Evolutionary conservation across 2,888 invertebrate species (phyloP).

Genomic region (Ceraclea dissimilis): DNA sequence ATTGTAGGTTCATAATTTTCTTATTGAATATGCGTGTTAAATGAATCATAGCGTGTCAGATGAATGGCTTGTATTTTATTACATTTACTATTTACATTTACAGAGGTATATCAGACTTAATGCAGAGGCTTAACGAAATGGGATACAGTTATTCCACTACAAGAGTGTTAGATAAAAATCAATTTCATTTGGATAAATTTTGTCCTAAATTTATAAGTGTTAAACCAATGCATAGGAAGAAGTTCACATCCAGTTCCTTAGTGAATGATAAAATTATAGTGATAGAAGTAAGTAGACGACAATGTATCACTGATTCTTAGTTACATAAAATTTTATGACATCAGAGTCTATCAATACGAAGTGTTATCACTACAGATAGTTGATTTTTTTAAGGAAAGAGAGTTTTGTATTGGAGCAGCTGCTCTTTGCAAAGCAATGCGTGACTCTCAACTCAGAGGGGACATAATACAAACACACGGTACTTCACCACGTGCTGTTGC

Average conservation of each 20-base stretch:
- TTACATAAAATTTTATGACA: too few species aligned
- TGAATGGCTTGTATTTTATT: background rate
- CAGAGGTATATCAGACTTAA: conserved; percentile 43
- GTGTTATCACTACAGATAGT: too few species aligned
- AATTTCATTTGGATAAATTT: conserved; percentile 50
- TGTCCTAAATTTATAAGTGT: conserved; percentile 53
- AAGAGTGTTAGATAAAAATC: conserved; percentile 41
- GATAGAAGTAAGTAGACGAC: conserved; percentile 36
- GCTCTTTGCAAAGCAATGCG: conserved; percentile 63
- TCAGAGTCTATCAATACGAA: too few species aligned
- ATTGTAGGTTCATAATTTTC: too few species aligned
- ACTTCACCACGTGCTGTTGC: conserved; percentile 73
- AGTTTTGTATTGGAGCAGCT: conserved; percentile 74
- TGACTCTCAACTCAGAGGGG: conserved; percentile 58
- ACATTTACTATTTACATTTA: background rate
- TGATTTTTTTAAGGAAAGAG: conserved; percentile 55
- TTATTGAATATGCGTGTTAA: too few species aligned
- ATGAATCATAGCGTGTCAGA: too few species aligned
- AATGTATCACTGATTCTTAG: too few species aligned
- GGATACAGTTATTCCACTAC: conserved; percentile 42
- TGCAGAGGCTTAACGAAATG: conserved; percentile 38
- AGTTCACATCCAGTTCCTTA: conserved; percentile 38
- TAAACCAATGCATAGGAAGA: conserved; percentile 36
- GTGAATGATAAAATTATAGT: conserved; percentile 43
- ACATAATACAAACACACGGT: conserved; percentile 71